A percentile compares a stretch with the other conserved stretches of the same genome.
phyloP scores from a whole-genome alignment of 2,888 invertebrate genomes.

The Scotopteryx bipunctaria region DNA sequence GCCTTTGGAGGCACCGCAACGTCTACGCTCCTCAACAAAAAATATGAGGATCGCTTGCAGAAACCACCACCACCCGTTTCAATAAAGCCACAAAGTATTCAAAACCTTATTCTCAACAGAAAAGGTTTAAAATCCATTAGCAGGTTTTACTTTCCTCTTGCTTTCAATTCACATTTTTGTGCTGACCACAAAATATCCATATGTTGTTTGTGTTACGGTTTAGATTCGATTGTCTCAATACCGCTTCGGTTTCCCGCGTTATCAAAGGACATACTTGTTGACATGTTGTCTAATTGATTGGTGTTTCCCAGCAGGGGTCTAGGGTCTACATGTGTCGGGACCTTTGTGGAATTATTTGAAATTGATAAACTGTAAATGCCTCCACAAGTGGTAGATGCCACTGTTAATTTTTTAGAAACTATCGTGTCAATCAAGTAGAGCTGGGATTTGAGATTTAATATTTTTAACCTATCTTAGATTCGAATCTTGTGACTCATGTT shows the following conservation, averaged over 20 bases:
- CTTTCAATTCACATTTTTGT: constrained; percentile 47
- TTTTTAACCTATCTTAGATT: constrained; percentile 27
- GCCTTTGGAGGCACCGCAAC: constrained; percentile 79
- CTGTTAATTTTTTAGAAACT: constrained; percentile 66
- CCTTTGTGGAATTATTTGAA: constrained; percentile 79
- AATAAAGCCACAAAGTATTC: constrained; percentile 45
- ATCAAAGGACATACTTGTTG: constrained; percentile 82
- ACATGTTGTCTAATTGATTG: constrained; percentile 84
- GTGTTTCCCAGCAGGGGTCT: constrained; percentile 79
- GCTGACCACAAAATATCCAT: constrained; percentile 59
- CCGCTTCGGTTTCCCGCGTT: constrained; percentile 62
- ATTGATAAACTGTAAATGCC: constrained; percentile 80
- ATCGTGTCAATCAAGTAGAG: constrained; percentile 54
- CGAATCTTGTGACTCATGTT: constrained; percentile 30
- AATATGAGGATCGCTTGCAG: constrained; percentile 75
- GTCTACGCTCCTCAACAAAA: constrained; percentile 77
- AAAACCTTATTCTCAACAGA: constrained; percentile 32
- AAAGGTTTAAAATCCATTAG: constrained; percentile 46
- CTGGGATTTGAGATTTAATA: constrained; percentile 13
- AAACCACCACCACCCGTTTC: constrained; percentile 59
- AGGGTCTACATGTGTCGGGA: constrained; percentile 71
- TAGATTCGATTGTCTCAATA: constrained; percentile 55
- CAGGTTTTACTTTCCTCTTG: constrained; percentile 37
- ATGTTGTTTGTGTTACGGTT: constrained; percentile 66
- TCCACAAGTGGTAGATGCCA: constrained; percentile 78